Percentiles rank a stretch among this genome's conserved stretches.
These are phyloP conservation scores for Merops nubicus DNA, from an alignment of 2,113 vertebrate species.

Conservation along the genomic window DNA sequence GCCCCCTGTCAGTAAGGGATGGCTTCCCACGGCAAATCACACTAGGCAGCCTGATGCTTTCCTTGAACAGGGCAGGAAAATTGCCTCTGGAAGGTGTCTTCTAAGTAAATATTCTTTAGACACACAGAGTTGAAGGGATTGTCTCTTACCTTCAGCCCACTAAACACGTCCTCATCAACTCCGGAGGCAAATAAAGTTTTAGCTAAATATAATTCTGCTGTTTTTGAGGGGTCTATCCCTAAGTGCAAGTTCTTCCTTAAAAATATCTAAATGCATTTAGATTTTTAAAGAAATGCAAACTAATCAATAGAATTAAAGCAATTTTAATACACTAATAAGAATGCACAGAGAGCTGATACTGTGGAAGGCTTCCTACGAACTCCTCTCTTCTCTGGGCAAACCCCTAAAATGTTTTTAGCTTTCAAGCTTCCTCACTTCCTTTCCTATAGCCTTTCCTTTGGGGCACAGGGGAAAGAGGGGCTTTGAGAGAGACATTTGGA, in stretches of 20 bases:
- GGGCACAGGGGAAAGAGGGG: not conserved
- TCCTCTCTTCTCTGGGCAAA: not conserved
- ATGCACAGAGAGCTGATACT: not conserved
- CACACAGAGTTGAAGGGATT: not conserved
- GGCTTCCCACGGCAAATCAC: not conserved
- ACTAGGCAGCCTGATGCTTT: not conserved
- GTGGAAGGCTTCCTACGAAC: not conserved
- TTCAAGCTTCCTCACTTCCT: not conserved
- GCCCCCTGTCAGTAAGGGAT: fast-evolving
- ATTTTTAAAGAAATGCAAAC: not conserved
- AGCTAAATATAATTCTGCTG: not conserved
- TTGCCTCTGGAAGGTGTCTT: not conserved
- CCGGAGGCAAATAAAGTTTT: not conserved
- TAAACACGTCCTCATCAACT: not conserved
- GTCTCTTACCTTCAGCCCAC: not conserved
- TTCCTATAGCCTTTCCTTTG: not conserved
- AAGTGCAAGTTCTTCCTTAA: not conserved
- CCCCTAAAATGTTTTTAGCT: not conserved
- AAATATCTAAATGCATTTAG: not conserved
- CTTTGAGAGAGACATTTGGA: not conserved
- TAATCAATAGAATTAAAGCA: not conserved
- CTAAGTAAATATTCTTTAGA: not conserved
- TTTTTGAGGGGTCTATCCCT: not conserved
- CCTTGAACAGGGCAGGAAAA: not conserved
- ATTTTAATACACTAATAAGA: not conserved